Conservation (phyloP, 2,888 invertebrate genomes). For the Zootermopsis nevadensis region DNA sequence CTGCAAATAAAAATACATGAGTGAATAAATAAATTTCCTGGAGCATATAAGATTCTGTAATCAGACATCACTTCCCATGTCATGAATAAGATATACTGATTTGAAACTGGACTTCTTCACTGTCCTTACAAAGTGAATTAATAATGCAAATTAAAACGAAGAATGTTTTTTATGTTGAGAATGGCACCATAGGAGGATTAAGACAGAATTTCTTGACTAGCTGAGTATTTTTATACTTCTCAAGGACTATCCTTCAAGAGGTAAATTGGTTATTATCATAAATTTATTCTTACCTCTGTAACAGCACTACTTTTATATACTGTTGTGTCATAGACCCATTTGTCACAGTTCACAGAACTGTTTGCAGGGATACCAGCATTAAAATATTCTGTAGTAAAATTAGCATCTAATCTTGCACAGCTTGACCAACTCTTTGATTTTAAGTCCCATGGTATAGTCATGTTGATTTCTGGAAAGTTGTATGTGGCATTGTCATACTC, state of each 20-base stretch:
- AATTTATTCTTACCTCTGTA: slow-evolving; percentile 67
- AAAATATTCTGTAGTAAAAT: slow-evolving; percentile 60
- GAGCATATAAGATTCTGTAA: too few species aligned
- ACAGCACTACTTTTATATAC: slow-evolving; percentile 73
- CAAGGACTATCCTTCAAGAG: too few species aligned
- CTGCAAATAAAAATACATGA: slow-evolving; percentile 59
- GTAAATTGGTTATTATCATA: too few species aligned
- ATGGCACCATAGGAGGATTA: too few species aligned
- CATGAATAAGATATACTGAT: too few species aligned
- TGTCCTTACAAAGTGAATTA: too few species aligned
- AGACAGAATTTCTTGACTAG: too few species aligned
- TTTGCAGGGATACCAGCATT: slow-evolving; percentile 58
- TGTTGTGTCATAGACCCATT: slow-evolving; percentile 71
- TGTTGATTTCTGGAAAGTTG: slow-evolving; percentile 64
- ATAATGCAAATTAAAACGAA: too few species aligned
- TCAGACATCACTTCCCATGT: too few species aligned
- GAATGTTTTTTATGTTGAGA: too few species aligned
- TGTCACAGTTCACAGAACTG: slow-evolving; percentile 63
- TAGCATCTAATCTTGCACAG: slow-evolving; percentile 66
- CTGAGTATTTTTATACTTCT: too few species aligned
- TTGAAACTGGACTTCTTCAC: too few species aligned
- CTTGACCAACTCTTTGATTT: slow-evolving; percentile 64
- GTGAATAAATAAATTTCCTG: background rate
- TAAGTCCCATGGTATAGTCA: slow-evolving; percentile 68
- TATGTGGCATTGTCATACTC: slow-evolving; percentile 68